Evolutionary conservation across 2,888 invertebrate species (phyloP).

Genomic region (Isoperla grammatica): DNA sequence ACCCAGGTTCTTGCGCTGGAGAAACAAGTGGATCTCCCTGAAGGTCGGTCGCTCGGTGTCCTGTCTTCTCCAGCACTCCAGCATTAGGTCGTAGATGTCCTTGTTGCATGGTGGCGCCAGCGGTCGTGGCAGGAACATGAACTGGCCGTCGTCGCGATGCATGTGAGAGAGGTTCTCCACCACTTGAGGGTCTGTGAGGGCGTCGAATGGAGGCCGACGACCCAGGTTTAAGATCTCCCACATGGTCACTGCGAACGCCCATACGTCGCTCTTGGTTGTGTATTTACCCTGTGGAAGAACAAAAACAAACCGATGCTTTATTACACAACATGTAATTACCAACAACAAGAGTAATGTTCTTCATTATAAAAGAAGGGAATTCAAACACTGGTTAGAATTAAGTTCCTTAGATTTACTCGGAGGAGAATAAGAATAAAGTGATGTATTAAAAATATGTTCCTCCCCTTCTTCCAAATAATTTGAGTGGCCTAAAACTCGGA

Average conservation of each 20-base stretch:
- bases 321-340: too few relatives aligned
- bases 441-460: too few relatives aligned
- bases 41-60: conserved; percentile 53
- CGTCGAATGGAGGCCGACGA: conserved; percentile 69
- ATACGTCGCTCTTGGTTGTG: conserved; percentile 85
- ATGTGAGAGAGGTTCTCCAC: conserved; percentile 73
- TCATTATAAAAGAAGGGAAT: too few relatives aligned
- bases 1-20: conserved; percentile 48
- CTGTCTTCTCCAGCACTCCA: conserved; percentile 54
- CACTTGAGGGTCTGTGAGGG: conserved; percentile 69
- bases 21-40: conserved; percentile 56
- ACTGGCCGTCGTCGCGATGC: conserved; percentile 53
- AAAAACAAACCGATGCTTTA: too few relatives aligned
- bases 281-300: conserved; percentile 63
- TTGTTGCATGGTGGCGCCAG: conserved; percentile 50
- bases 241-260: conserved; percentile 83
- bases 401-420: too few relatives aligned
- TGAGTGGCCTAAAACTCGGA: too few relatives aligned
- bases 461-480: neutral
- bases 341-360: too few relatives aligned
- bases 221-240: conserved; percentile 81
- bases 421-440: conserved; percentile 2
- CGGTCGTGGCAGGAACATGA: conserved; percentile 43
- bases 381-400: too few relatives aligned
- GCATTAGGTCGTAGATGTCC: conserved; percentile 56